Evolutionary conservation across 2,113 vertebrate species (phyloP), one percentile per base, ranked within the genome.

Genomic region (Gnathonemus longibarbis): DNA sequence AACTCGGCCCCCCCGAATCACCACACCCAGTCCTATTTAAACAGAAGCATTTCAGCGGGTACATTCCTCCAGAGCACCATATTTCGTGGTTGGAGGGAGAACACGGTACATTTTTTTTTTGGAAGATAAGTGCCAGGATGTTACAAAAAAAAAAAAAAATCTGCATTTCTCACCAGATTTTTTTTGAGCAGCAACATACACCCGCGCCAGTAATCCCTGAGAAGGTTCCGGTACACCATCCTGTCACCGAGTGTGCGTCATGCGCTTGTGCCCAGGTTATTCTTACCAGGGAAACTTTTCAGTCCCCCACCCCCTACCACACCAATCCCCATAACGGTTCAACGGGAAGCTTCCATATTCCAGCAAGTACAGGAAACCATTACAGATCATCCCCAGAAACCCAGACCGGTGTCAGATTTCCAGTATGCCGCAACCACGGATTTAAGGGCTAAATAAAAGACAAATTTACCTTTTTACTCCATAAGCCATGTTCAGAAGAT

Each of bases 401-500:
- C 62, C n/a, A 31, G 35, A 77, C 35, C 15, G 2, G 15, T 17
- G 15, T 77, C 2, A 10, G 31, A 77, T 77, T 39, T 15, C 35
- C 35, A 42, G 74, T 8, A 21, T 80, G 35, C 15, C 19, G 35
- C 35, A 7, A 80, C 74, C 13, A 19, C 35, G 19, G 17, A 80
- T 49, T 49, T 27, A 85, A 48, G 42, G 21, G 21, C 83, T 45
- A 52, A 87, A 87, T 27, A 50, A 50, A 1, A 39, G 3, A 52
- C 3, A 52, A 24, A 89, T 35, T 97, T 97, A 97, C 97, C 97
- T 97, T 95, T 97, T 97, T 92, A 97, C 96, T 94, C 96, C 97
- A 94, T 97, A 97, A 95, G 97, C 97, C 96, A 97, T 97, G 94
- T 97, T 97, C 94, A 97, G 96, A 94, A 97, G 96, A 96, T 96